phyloP scores from a whole-genome alignment of 1,140 invertebrate genomes.

The Fopius arisanus region DNA sequence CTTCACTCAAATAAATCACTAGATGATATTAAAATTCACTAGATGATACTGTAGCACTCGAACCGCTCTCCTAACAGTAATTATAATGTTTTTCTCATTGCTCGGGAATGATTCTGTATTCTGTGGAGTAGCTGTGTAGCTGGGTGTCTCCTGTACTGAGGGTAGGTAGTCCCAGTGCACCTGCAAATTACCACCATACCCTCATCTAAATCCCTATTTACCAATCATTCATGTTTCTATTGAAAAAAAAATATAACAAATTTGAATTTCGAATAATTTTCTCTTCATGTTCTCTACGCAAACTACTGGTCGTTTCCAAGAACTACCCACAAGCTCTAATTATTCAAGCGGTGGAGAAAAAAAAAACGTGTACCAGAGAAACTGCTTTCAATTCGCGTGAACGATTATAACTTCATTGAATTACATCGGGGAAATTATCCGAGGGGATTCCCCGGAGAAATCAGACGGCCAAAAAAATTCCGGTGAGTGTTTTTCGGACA shows the following conservation, averaged over 20 bases:
- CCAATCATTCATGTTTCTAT: slow-evolving; percentile 11
- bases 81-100: slow-evolving; percentile 44
- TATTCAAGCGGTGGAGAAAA: neutral
- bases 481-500: slow-evolving; percentile 61
- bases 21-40: slow-evolving; percentile 15
- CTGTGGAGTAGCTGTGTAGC: slow-evolving; percentile 54
- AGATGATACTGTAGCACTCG: slow-evolving; percentile 1
- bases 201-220: slow-evolving; percentile 43
- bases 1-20: neutral
- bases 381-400: slow-evolving; percentile 41
- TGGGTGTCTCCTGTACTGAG: slow-evolving; percentile 51
- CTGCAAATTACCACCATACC: slow-evolving; percentile 56
- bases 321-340: slow-evolving; percentile 18
- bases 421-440: slow-evolving; percentile 21
- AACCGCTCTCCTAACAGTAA: neutral
- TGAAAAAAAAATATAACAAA: neutral
- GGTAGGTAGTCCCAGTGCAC: slow-evolving; percentile 56
- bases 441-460: slow-evolving; percentile 22
- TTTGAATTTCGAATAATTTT: neutral
- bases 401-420: slow-evolving; percentile 31
- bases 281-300: neutral
- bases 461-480: slow-evolving; percentile 14
- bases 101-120: slow-evolving; percentile 61
- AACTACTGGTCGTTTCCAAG: neutral
- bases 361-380: slow-evolving; percentile 44